Base-by-base conservation (phyloP, 2,888 invertebrate genomes). In the Tinea pellionella region DNA sequence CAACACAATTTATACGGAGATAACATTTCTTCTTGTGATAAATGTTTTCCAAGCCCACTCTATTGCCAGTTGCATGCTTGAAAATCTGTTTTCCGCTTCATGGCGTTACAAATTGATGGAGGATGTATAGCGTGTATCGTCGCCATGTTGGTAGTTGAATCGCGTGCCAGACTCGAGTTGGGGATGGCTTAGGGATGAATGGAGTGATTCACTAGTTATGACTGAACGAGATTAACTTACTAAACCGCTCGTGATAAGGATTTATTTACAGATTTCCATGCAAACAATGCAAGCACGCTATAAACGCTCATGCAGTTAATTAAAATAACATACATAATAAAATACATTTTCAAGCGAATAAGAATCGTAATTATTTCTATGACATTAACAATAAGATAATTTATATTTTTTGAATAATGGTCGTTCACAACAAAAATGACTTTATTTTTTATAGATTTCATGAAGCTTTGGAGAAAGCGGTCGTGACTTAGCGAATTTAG, bases 61-160 rank as follows among this genome's bases (percentile, higher is more conserved):
- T 55, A 29, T 55, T 13, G 55, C 24, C 24, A 18, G 55, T 19
- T 24, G 55, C 55, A 29, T 55, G 24, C 24, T 24, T 24, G 24
- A 55, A 24, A 55, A 55, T 55, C 55, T 55, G 55, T 24, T 24
- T 55, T 55, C 55, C 8, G 55, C 55, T 55, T 55, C 24, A 24
- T n/a, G 19, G 24, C 18, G 55, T 55, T 19, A n/a, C 55, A 55
- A 55, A 55, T 55, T 55, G 55, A 55, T 55, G 55, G 24, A 24
- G 18, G 18, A 24, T 19, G 55, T n/a, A 18, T 55, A 55, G 55
- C 18, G 19, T 24, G n/a, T 29, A 55, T 18, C 24, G 37, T n/a
- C 37, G 37, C 37, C 3, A 19, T 19, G 19, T 47, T 47, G 15
- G n/a, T 47, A 47, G 47, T 47, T 15, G 47, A 15, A 47, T 18